Percentiles rank a stretch among this genome's conserved stretches.
Conservation (phyloP, 2,113 vertebrate genomes). For the Spheniscus mendiculus region DNA sequence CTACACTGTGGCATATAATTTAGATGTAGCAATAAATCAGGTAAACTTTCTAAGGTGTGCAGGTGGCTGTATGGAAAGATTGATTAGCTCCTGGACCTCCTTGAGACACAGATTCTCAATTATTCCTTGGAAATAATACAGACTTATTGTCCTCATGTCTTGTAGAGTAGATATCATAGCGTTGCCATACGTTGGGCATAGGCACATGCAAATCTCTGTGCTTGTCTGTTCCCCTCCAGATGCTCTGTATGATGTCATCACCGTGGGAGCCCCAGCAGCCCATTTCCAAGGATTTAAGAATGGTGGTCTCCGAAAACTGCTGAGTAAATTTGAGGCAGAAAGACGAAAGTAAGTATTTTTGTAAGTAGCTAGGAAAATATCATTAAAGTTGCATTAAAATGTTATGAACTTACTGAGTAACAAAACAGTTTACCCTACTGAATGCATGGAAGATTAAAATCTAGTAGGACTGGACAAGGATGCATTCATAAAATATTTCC, state of each 20-base stretch:
- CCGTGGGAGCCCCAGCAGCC: conserved; percentile 92
- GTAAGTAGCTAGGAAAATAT: neutral
- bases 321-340: conserved; percentile 90
- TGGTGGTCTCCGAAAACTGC: conserved; percentile 91
- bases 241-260: conserved; percentile 92
- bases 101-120: neutral
- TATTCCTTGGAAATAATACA: neutral
- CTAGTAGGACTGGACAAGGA: neutral
- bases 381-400: neutral
- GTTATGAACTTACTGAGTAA: neutral
- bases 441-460: neutral
- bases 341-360: conserved; percentile 88
- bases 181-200: neutral
- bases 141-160: neutral
- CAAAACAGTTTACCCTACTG: neutral
- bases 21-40: conserved; percentile 69
- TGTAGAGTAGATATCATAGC: neutral
- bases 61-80: conserved; percentile 59
- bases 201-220: neutral
- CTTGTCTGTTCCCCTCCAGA: conserved; percentile 77
- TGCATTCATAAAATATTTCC: neutral
- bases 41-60: conserved; percentile 41
- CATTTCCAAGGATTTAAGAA: conserved; percentile 98
- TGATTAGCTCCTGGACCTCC: conserved; percentile 42
- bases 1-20: conserved; percentile 37